Percentiles rank a stretch among this genome's conserved stretches.
Evolutionary conservation across 2,888 invertebrate species (phyloP).

Genomic region (Belgica antarctica): DNA sequence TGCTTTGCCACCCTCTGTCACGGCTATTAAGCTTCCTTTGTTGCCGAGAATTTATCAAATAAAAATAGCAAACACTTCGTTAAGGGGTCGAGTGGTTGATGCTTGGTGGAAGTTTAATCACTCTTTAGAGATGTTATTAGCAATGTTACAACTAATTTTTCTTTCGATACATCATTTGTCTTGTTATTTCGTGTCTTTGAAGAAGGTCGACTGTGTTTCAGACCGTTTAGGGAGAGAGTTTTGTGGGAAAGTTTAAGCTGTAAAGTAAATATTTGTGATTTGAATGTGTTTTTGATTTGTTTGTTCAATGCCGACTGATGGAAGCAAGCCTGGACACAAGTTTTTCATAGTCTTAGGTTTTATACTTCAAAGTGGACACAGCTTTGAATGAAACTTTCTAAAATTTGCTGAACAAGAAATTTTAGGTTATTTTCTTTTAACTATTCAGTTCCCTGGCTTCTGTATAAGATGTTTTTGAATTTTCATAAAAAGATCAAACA

Average conservation of each 20-base stretch:
- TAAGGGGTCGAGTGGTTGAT: slow-evolving; percentile 39
- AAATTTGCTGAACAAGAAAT: too few relatives aligned
- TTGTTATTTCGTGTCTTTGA: slow-evolving; percentile 6
- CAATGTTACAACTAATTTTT: slow-evolving; percentile 36
- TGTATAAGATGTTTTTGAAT: too few relatives aligned
- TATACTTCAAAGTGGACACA: too few relatives aligned
- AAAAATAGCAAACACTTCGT: slow-evolving; percentile 39
- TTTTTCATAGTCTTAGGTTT: too few relatives aligned
- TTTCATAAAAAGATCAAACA: too few relatives aligned
- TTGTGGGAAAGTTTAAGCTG: slow-evolving; percentile 31
- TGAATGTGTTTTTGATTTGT: neutral
- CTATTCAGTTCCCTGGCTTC: too few relatives aligned
- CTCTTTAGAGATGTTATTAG: slow-evolving; percentile 36
- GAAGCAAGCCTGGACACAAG: neutral
- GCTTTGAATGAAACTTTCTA: neutral
- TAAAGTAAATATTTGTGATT: slow-evolving; percentile 23
- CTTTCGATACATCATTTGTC: slow-evolving; percentile 34
- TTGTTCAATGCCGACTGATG: neutral
- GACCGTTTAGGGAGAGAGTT: slow-evolving; percentile 21
- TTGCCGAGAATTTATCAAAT: slow-evolving; percentile 40
- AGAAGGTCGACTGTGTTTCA: neutral
- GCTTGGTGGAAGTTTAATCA: slow-evolving; percentile 35
- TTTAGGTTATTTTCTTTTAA: too few relatives aligned
- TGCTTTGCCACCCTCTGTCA: slow-evolving; percentile 27
- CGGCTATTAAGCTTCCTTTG: slow-evolving; percentile 38